These are phyloP conservation scores for Pimpla rufipes DNA, from an alignment of 2,888 invertebrate genomes.

Conservation along the genomic window DNA sequence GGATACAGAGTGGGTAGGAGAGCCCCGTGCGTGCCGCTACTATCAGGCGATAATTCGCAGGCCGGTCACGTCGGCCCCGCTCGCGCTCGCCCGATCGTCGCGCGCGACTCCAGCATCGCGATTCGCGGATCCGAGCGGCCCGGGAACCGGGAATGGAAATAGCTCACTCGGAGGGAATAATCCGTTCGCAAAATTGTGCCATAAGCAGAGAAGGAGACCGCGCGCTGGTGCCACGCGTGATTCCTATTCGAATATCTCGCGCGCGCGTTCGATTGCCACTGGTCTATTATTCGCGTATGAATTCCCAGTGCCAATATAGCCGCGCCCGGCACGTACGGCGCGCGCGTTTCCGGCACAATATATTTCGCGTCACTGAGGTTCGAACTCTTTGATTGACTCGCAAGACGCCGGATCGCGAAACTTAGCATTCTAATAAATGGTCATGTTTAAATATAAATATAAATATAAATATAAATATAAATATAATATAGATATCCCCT, in stretches of 20 bases:
- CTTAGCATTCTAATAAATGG: not conserved
- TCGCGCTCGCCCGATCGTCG: too few relatives aligned
- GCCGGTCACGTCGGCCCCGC: slow-evolving; percentile 48
- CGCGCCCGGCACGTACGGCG: not conserved
- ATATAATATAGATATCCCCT: too few relatives aligned
- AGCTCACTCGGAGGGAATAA: slow-evolving; percentile 54
- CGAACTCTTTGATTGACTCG: slow-evolving; percentile 13
- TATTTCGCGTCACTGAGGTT: not conserved
- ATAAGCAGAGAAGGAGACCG: slow-evolving; percentile 48
- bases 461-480: too few relatives aligned
- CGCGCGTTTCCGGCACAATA: not conserved
- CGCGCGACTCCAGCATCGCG: slow-evolving; percentile 11
- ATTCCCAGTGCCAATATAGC: slow-evolving; percentile 32
- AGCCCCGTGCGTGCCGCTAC: slow-evolving; percentile 38
- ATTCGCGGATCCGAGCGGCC: slow-evolving; percentile 1
- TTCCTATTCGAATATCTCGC: slow-evolving; percentile 57
- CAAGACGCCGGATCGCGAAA: slow-evolving; percentile 1
- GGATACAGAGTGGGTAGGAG: slow-evolving; percentile 3
- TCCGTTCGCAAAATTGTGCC: slow-evolving; percentile 62
- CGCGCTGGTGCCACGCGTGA: slow-evolving; percentile 41
- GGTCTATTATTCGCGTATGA: slow-evolving; percentile 43
- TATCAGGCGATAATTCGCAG: slow-evolving; percentile 47
- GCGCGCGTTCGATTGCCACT: slow-evolving; percentile 58
- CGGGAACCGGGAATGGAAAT: slow-evolving; percentile 49
- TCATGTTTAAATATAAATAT: not conserved